Evolutionary conservation across 2,888 invertebrate genomes (phyloP), one percentile per base, ranked within the genome.

Genomic region (Epicampocera succincta): DNA sequence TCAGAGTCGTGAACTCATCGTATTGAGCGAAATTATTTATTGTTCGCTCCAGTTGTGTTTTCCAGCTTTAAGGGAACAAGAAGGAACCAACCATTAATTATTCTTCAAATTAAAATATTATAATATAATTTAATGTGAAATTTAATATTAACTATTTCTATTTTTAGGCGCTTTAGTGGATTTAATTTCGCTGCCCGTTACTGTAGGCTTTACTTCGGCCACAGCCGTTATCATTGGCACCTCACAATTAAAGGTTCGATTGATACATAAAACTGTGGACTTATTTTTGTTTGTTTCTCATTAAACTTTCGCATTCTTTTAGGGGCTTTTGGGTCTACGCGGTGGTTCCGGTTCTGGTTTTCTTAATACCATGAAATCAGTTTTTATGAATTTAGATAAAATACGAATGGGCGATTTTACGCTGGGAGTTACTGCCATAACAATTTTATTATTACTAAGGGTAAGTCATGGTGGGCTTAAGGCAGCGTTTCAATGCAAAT

Each of bases 141-240:
- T 8, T 33, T 8, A 3, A 33, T 33, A 9, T 33, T 33, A 33
- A 6, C 1, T 9, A 8, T 33, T 6, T 33, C 29, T 73, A 74
- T 17, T 71, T 83, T 50, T 58, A 96, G 96, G 96, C 85, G 96
- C 97, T 58, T 92, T 97, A 65, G 95, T 97, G 84, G 97, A 97
- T 89, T 96, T 97, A 87, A 97, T 97, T 88, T 97, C 97, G 0
- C 93, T 96, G 84, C 97, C 97, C 0, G 96, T 97, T 8, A 96
- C 96, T 0, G 96, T 96, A 13, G 96, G 96, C 0, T 98, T 97
- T 89, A 97, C 97, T 1, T 97, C 97, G 6, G 97, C 97, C 0
- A 97, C 97, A 0, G 97, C 97, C 42, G 95, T 98, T 48, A 97
- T 97, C 83, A 97, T 97, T 77, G 96, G 95, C 3, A 94, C 95